phyloP scores from a whole-genome alignment of 2,888 invertebrate species.

The Adineta ricciae region DNA sequence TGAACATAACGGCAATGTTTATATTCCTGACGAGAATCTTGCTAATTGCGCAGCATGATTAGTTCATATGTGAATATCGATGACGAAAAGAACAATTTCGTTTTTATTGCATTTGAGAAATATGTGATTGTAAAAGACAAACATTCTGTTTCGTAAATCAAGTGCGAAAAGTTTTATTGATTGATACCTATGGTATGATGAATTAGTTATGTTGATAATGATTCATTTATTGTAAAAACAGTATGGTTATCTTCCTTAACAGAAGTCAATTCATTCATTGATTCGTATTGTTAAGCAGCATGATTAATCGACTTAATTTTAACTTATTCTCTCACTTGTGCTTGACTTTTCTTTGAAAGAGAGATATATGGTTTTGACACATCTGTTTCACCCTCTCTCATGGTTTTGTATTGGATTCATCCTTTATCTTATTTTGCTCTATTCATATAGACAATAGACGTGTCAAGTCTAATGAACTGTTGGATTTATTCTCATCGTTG shows the following conservation, averaged over 20 bases:
- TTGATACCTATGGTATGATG: neutral
- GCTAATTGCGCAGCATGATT: neutral
- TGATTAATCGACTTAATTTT: neutral
- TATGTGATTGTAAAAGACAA: neutral
- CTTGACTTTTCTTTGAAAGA: too few species aligned
- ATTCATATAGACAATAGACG: constrained; percentile 2
- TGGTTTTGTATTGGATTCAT: neutral
- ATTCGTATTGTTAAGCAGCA: too few species aligned
- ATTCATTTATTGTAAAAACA: neutral
- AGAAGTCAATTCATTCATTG: too few species aligned
- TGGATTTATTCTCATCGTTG: neutral
- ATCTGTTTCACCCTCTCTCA: too few species aligned
- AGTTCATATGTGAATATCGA: neutral
- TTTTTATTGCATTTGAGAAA: neutral
- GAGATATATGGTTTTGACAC: too few species aligned
- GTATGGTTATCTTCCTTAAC: too few species aligned
- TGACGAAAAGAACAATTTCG: neutral
- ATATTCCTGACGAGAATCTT: neutral
- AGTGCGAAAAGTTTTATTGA: neutral
- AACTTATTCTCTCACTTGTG: neutral
- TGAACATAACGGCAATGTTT: neutral
- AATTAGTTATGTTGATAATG: neutral
- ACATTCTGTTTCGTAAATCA: neutral
- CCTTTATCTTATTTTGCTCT: neutral
- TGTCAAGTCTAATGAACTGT: neutral